Percentiles rank a stretch among this genome's conserved stretches.
Evolutionary conservation across 2,888 invertebrate species (phyloP).

Genomic region (Acrobasis repandana): DNA sequence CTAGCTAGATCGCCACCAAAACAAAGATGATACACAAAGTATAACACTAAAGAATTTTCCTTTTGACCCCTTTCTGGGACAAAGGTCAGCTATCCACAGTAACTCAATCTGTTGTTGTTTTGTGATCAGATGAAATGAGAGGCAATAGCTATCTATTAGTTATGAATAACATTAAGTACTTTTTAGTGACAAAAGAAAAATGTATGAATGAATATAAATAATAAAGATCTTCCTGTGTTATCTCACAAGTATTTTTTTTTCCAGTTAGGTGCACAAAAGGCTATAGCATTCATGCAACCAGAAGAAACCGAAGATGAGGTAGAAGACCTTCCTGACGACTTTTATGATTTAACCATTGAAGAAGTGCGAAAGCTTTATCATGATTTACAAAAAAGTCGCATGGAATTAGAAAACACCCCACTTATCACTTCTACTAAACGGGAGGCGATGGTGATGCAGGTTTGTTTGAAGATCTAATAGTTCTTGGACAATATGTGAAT

Average conservation of each 20-base stretch:
- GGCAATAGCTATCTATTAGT: no score
- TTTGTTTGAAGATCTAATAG: conserved; percentile 30
- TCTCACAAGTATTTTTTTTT: conserved; percentile 40
- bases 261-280: conserved; percentile 89
- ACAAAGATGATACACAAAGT: no score
- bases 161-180: no score
- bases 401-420: conserved; percentile 87
- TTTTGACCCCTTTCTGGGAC: no score
- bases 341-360: conserved; percentile 92
- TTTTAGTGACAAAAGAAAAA: no score
- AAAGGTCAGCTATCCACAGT: no score
- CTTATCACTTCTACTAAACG: conserved; percentile 83
- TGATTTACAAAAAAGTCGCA: conserved; percentile 86
- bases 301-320: conserved; percentile 78
- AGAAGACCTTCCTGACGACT: conserved; percentile 92
- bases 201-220: no score
- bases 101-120: no score
- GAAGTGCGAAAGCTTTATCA: conserved; percentile 90
- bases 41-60: no score
- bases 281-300: conserved; percentile 87
- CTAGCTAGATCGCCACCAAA: no score
- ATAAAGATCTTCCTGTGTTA: background rate
- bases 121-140: no score
- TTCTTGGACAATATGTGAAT: no score
- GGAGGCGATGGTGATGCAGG: conserved; percentile 55